phyloP scores from a whole-genome alignment of 2,797 vertebrate species.

The Parauchenoglanis punctatus region DNA sequence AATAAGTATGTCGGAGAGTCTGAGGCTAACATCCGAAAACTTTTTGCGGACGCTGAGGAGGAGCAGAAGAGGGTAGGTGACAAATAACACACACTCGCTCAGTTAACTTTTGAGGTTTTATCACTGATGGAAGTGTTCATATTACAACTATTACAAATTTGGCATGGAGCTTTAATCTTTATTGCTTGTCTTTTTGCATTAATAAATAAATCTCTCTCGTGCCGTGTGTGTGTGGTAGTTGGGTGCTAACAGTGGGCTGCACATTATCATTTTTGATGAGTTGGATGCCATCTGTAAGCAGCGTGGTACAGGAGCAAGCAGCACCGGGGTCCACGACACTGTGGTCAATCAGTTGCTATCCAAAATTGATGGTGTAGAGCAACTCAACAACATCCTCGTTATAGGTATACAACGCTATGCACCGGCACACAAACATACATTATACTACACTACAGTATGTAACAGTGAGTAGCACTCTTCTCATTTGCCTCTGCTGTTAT shows the following conservation, averaged over 20 bases:
- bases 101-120: not conserved
- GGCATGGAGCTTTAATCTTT: not conserved
- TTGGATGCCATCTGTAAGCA: conserved; percentile 98
- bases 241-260: conserved; percentile 94
- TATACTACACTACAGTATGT: not conserved
- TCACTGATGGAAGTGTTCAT: not conserved
- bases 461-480: not conserved
- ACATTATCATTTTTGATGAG: conserved; percentile 98
- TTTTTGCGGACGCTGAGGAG: conserved; percentile 96
- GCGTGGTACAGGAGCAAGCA: conserved; percentile 92
- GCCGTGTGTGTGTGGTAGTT: conserved; percentile 73
- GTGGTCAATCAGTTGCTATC: conserved; percentile 97
- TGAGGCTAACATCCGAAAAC: conserved; percentile 95
- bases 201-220: not conserved
- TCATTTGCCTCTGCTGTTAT: not conserved
- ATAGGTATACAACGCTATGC: conserved; percentile 78
- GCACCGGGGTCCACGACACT: conserved; percentile 94
- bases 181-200: not conserved
- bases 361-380: conserved; percentile 96
- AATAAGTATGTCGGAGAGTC: conserved; percentile 98
- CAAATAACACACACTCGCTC: not conserved
- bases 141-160: not conserved
- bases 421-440: not conserved
- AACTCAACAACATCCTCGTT: conserved; percentile 97
- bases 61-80: conserved; percentile 91